Conservation (phyloP, 1,140 invertebrate species). For the Pteromalus puparum region DNA sequence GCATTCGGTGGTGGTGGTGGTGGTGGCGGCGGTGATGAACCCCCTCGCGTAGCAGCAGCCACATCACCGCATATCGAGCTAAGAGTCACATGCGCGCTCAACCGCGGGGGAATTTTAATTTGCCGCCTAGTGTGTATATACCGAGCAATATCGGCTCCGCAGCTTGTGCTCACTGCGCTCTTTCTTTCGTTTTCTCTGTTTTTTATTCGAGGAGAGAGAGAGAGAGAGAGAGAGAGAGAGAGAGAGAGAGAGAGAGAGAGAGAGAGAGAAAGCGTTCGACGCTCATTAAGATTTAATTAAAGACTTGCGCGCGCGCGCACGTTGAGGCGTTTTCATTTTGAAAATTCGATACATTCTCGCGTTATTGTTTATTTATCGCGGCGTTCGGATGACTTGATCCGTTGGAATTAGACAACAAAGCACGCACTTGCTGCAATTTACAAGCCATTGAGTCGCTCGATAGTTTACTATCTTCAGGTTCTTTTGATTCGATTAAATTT, state of each 20-base stretch:
- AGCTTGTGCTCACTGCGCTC: neutral
- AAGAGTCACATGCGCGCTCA: conserved; percentile 29
- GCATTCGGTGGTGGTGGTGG: conserved; percentile 15
- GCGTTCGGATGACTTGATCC: too few relatives aligned
- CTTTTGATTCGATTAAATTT: neutral
- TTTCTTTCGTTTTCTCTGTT: neutral
- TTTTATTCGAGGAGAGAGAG: neutral
- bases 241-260: neutral
- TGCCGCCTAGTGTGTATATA: conserved; percentile 1
- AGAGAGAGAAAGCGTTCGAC: neutral
- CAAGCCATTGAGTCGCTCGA: too few relatives aligned
- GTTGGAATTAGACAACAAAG: too few relatives aligned
- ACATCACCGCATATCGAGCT: conserved; percentile 18
- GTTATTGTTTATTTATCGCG: neutral
- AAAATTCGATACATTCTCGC: neutral
- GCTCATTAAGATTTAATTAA: neutral
- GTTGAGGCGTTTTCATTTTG: neutral
- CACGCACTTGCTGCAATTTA: too few relatives aligned
- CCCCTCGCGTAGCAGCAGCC: neutral
- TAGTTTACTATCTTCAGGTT: too few relatives aligned
- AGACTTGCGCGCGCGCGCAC: neutral
- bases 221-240: too few relatives aligned
- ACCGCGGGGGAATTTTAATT: conserved; percentile 40
- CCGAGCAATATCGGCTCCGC: neutral
- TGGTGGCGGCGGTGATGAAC: conserved; percentile 7